phyloP scores from a whole-genome alignment of 1,140 invertebrate genomes.

The Heliconius congener region DNA sequence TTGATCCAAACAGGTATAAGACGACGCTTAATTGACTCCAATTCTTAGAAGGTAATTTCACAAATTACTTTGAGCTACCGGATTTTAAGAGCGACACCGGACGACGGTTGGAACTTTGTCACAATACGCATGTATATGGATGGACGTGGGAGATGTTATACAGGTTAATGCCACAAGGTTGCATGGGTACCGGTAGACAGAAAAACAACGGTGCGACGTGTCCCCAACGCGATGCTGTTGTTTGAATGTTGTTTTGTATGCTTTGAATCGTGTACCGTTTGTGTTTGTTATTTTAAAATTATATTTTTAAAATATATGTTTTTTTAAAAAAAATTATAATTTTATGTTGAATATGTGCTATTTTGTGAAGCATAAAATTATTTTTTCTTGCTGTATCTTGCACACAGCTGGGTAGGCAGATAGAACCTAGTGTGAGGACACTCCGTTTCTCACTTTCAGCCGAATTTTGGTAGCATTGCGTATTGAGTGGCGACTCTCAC shows the following conservation, averaged over 20 bases:
- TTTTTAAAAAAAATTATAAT: too few species aligned
- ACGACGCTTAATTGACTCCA: conserved; percentile 69
- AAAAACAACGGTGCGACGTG: conserved; percentile 53
- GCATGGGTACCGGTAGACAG: conserved; percentile 45
- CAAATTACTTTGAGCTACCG: conserved; percentile 80
- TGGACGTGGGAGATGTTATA: conserved; percentile 9
- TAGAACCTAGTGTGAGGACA: too few species aligned
- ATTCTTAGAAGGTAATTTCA: conserved; percentile 80
- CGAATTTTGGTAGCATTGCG: too few species aligned
- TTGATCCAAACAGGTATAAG: conserved; percentile 50
- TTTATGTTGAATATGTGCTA: too few species aligned
- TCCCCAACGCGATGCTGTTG: conserved; percentile 51
- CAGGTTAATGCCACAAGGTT: conserved; percentile 56
- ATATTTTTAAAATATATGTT: neutral
- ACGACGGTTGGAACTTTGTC: conserved; percentile 58
- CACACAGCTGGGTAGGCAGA: too few species aligned
- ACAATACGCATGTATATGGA: conserved; percentile 32
- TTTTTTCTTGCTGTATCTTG: too few species aligned
- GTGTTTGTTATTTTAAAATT: neutral
- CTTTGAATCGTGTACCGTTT: conserved; percentile 21
- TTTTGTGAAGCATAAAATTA: too few species aligned
- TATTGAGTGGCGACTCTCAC: too few species aligned
- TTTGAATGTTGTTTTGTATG: conserved; percentile 38
- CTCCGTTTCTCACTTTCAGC: too few species aligned
- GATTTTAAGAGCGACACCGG: conserved; percentile 69